Percentiles rank a stretch among this genome's conserved stretches.
phyloP scores from a whole-genome alignment of 2,797 vertebrate genomes.

The Halcyon leucocephala region DNA sequence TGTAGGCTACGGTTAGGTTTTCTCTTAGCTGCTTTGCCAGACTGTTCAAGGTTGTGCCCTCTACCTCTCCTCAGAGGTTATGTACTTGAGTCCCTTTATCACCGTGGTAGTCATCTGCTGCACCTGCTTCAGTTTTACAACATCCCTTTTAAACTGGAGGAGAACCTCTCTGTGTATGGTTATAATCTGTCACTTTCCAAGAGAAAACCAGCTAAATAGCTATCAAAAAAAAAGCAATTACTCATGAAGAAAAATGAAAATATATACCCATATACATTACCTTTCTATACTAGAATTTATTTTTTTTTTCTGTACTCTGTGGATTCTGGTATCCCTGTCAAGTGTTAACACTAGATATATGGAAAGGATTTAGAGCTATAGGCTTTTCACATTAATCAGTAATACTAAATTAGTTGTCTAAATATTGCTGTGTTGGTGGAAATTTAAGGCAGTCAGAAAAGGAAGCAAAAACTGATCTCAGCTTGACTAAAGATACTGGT shows the following conservation, averaged over 20 bases:
- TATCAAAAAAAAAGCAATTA: slow-evolving; percentile 2
- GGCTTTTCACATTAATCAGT: slow-evolving; percentile 48
- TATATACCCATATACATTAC: background rate
- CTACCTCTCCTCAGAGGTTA: too few species aligned
- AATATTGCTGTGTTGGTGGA: slow-evolving; percentile 46
- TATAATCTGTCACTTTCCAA: background rate
- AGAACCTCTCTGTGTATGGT: background rate
- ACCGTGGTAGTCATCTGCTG: background rate
- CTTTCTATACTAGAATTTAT: background rate
- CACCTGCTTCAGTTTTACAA: background rate
- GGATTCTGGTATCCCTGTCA: slow-evolving; percentile 47
- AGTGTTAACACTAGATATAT: slow-evolving; percentile 15
- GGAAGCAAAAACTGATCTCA: background rate
- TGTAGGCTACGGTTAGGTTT: background rate
- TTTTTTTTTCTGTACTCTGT: background rate
- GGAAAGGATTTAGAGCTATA: slow-evolving; percentile 38
- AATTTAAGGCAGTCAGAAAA: background rate
- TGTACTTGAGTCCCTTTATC: background rate
- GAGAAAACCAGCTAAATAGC: background rate
- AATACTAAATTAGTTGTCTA: slow-evolving; percentile 60
- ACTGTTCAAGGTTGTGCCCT: background rate
- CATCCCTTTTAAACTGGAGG: background rate
- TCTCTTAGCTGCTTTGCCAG: background rate
- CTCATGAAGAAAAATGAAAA: background rate
- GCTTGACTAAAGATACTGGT: background rate